Evolutionary conservation across 2,113 vertebrate species (phyloP).

Genomic region (Oncorhynchus keta): DNA sequence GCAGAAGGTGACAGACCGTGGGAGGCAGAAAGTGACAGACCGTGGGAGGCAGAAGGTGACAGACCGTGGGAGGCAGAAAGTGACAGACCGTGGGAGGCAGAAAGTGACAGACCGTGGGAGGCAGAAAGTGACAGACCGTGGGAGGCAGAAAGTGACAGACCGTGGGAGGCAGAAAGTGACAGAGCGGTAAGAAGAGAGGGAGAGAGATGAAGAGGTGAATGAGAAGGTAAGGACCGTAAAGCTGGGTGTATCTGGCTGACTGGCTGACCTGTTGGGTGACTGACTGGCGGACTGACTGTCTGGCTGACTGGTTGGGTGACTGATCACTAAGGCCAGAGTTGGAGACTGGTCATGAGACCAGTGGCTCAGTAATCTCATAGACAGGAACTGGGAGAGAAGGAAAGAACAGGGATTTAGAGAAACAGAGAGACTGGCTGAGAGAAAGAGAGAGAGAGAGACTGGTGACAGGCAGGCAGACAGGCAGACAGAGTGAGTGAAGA

Average conservation of each 20-base stretch:
- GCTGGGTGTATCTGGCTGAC: too few species aligned
- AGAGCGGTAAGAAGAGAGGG: not conserved
- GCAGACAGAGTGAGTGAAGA: conserved; percentile 22
- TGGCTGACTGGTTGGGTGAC: too few species aligned
- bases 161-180: not conserved
- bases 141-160: too few species aligned
- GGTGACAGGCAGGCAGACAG: conserved; percentile 9
- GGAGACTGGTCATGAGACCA: not conserved
- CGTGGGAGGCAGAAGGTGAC: too few species aligned
- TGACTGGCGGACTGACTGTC: too few species aligned
- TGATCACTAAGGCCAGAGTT: not conserved
- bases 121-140: not conserved
- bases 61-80: too few species aligned
- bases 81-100: not conserved
- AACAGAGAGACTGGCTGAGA: conserved; percentile 27
- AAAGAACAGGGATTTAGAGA: conserved; percentile 11
- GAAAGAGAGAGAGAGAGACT: conserved; percentile 27
- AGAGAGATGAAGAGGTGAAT: conserved; percentile 30
- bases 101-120: too few species aligned
- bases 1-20: too few species aligned
- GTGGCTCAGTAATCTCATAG: not conserved
- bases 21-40: not conserved
- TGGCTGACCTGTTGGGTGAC: too few species aligned
- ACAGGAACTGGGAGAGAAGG: conserved; percentile 48
- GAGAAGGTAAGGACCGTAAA: conserved; percentile 3